phyloP scores from a whole-genome alignment of 2,888 invertebrate genomes.

The Onchidella celtica region DNA sequence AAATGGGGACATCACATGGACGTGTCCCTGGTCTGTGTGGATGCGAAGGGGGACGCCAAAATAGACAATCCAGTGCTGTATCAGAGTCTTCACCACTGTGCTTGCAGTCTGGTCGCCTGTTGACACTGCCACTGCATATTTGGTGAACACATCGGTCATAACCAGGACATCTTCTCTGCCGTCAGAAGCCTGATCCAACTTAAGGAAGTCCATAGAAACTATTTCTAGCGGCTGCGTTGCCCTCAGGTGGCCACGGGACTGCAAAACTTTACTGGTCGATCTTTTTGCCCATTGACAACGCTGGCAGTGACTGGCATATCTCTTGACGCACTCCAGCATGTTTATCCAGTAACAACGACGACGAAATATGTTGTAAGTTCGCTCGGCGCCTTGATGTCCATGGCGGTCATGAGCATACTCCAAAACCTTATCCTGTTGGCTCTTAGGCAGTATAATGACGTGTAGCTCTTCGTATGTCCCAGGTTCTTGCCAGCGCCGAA shows the following conservation, averaged over 20 bases:
- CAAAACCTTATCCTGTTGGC: constrained; percentile 4
- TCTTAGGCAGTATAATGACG: background rate
- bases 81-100: background rate
- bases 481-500: no score
- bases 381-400: constrained; percentile 55
- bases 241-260: constrained; percentile 40
- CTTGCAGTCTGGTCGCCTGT: background rate
- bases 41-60: background rate
- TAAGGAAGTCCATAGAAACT: background rate
- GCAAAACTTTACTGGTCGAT: constrained; percentile 15
- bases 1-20: no score
- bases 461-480: no score
- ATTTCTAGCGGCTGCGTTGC: background rate
- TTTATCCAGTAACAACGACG: constrained; percentile 58
- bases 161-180: background rate
- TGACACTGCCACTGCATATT: background rate
- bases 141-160: background rate
- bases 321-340: constrained; percentile 51
- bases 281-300: constrained; percentile 52
- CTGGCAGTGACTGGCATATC: constrained; percentile 51
- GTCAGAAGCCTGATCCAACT: background rate
- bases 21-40: background rate
- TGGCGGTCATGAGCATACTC: constrained; percentile 46
- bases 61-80: background rate
- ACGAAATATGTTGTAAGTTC: constrained; percentile 46